phyloP scores from a whole-genome alignment of 1,140 invertebrate species.

The Metaphire vulgaris region DNA sequence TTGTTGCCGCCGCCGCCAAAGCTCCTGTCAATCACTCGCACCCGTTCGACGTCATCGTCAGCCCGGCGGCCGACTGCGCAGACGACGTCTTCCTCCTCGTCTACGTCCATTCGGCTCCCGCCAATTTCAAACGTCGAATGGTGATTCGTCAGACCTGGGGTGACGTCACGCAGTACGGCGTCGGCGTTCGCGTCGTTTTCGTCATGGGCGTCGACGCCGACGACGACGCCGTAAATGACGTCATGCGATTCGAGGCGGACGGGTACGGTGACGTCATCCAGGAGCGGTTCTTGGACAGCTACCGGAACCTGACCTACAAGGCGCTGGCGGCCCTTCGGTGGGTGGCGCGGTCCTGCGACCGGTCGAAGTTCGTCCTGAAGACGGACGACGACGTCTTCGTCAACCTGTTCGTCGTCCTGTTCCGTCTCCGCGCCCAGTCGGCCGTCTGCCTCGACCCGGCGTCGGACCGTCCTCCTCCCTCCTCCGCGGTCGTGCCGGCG shows the following conservation, averaged over 20 bases:
- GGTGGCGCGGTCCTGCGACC: conserved; percentile 61
- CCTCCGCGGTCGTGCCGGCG: not conserved
- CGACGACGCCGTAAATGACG: conserved; percentile 47
- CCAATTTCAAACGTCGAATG: conserved; percentile 41
- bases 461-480: no score
- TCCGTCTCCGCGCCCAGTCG: conserved; percentile 10
- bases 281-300: conserved; percentile 69
- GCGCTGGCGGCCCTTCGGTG: conserved; percentile 75
- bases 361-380: conserved; percentile 56
- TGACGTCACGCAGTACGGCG: conserved; percentile 27
- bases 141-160: conserved; percentile 50
- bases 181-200: conserved; percentile 56
- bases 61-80: not conserved
- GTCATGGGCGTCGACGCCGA: conserved; percentile 59
- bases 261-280: conserved; percentile 65
- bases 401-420: conserved; percentile 38
- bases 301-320: conserved; percentile 77
- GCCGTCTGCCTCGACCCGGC: conserved; percentile 29
- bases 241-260: conserved; percentile 59
- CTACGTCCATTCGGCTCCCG: conserved; percentile 41
- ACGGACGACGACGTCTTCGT: conserved; percentile 56
- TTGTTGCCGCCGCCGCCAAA: no score
- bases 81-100: conserved; percentile 33
- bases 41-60: not conserved
- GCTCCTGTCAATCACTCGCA: not conserved